Base-by-base conservation (phyloP, 2,888 invertebrate genomes). In the Homarus gammarus region DNA sequence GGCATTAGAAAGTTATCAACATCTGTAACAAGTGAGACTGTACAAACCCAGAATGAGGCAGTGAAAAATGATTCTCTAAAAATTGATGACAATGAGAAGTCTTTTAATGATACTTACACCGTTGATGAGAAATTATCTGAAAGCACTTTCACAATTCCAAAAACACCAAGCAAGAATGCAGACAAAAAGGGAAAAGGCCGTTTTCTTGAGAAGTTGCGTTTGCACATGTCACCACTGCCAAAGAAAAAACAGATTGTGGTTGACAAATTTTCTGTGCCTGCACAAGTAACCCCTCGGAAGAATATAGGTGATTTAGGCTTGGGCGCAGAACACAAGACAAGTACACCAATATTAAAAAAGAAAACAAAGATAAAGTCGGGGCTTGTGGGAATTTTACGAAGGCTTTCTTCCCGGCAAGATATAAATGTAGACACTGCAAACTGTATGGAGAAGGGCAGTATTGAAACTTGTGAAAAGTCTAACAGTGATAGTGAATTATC, bases 201-300 rank as follows among this genome's bases (percentile, higher is more conserved):
- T 8, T 56, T 87, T 18, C 77, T 87, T 15, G 87, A 61, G n/a
- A 87, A 73, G 73, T 56, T 87, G n/a, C 81, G 87, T 6, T 61
- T 78, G 2, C 87, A 87, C 49, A 44, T 87, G 64, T 82, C 87
- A 36, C 87, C 83, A 36, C 82, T 64, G 12, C 38, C 51, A 56
- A 84, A 68, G 8, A 51, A 40, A 31, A 84, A 44, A 31, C n/a
- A 15, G 15, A 12, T 27, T 12, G 5, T 22, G 2, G 49, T 22
- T 6, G 8, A 36, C 31, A 70, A 27, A 18, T 44, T 70, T 22
- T 68, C 82, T 12, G 27, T 6, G 27, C 56, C 78, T 1, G 64
- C 49, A 40, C 64, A 81, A 44, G 78, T 56, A 36, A 78, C 51
- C 49, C 10, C 27, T 8, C 44, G 31, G 10, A 70, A 49, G 68